Evolutionary conservation across 2,888 invertebrate species (phyloP).

Genomic region (Meliscaeva auricollis): DNA sequence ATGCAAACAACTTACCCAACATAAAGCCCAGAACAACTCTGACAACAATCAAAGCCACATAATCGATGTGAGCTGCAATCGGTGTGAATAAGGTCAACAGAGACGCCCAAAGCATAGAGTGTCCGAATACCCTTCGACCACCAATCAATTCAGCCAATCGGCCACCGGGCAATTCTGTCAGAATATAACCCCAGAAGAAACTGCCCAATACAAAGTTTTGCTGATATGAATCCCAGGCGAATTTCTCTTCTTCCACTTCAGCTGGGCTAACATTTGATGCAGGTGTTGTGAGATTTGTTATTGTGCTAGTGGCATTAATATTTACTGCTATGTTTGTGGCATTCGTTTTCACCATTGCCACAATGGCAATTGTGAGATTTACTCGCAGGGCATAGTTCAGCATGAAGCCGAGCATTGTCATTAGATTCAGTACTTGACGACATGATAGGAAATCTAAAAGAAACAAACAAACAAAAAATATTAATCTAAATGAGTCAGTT

Average conservation of each 20-base stretch:
- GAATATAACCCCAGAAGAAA: conserved; percentile 96
- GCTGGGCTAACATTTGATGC: conserved; percentile 58
- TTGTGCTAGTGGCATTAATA: conserved; percentile 44
- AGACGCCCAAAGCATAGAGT: conserved; percentile 93
- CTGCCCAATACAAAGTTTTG: conserved; percentile 93
- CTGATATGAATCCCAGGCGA: conserved; percentile 91
- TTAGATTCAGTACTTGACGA: conserved; percentile 91
- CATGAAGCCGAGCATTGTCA: conserved; percentile 95
- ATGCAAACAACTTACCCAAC: conserved; percentile 83
- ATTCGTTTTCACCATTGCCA: conserved; percentile 88
- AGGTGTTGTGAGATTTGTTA: conserved; percentile 46
- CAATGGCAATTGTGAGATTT: conserved; percentile 94
- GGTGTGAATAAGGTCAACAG: conserved; percentile 93
- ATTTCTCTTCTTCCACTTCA: conserved; percentile 85
- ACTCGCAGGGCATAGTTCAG: conserved; percentile 95
- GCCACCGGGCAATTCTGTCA: conserved; percentile 95
- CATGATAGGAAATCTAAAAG: conserved; percentile 90
- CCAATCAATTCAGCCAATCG: conserved; percentile 93
- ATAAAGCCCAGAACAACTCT: conserved; percentile 91
- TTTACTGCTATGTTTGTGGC: conserved; percentile 24
- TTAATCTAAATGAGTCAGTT: background rate
- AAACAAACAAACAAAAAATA: conserved; percentile 31
- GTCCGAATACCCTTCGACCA: conserved; percentile 93
- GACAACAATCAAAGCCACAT: conserved; percentile 88
- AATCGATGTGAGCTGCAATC: conserved; percentile 88